Base-by-base conservation (phyloP, 2,888 invertebrate genomes). In the Caenorhabditis afra region DNA sequence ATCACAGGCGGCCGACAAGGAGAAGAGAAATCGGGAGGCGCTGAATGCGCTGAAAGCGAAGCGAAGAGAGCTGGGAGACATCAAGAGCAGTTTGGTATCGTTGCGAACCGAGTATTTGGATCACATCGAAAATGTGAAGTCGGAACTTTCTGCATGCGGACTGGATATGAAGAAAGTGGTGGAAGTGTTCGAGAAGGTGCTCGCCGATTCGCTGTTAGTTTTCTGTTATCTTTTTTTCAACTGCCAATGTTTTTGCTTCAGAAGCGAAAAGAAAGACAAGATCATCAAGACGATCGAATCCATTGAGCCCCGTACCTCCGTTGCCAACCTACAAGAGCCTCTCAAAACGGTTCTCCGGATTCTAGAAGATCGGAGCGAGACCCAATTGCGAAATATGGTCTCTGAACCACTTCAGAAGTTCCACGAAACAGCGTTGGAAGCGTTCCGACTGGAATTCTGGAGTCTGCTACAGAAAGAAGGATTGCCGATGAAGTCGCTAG, bases 191-290 rank as follows among this genome's bases (percentile, higher is more conserved):
- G 70, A 77, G 37, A 57, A 70, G 14, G 52, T 68, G 22, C 49
- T 67, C 7, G 44, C 52, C 8, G 57, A 68, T 18, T 62, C 67
- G 1, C n/a, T 76, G 76, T 76, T 20, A 68, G 64, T 76, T 62
- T 7, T 5, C 3, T 5, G 29, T 29, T 29, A n/a, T n/a, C n/a
- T 29, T 29, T 7, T 7, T 3, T 29, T 29, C 29, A 12, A 16
- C 11, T 18, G 3, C 11, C 29, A 41, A 41, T 8, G 22, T 41
- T 39, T 10, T 8, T 23, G 20, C 7, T 29, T 70, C 61, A 61
- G 61, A 70, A 39, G 45, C 45, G 16, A 59, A 29, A 58, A 47
- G 50, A 18, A 41, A 73, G 11, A 39, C 35, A 37, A 57, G 50
- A 37, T 39, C n/a, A 4, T 49, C 14, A 37, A 14, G 16, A 39